A percentile compares a stretch with the other conserved stretches of the same genome.
phyloP scores from a whole-genome alignment of 2,797 vertebrate species.

The Trematomus bernacchii region DNA sequence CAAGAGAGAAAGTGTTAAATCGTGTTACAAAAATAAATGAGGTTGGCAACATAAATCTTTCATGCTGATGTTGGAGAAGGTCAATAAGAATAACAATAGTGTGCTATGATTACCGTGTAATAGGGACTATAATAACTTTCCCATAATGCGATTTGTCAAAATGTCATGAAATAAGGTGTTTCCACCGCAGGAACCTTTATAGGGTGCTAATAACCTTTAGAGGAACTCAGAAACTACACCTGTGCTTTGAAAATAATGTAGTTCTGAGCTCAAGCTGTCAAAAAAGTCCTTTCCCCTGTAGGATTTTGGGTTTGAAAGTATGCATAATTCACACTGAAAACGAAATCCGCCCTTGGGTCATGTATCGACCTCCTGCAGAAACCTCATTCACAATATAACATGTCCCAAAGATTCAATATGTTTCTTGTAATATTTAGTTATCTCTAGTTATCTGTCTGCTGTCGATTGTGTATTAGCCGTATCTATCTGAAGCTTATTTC shows the following conservation, averaged over 20 bases:
- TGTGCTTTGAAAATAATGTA: not conserved
- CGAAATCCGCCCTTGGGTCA: not conserved
- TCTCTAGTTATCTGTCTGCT: no score
- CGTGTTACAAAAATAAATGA: not conserved
- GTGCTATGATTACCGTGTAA: not conserved
- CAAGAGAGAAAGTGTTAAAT: not conserved
- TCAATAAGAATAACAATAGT: not conserved
- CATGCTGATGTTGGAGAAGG: not conserved
- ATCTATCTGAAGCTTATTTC: no score
- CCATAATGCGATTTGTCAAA: not conserved
- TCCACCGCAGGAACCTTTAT: not conserved
- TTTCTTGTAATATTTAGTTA: not conserved
- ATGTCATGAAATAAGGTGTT: not conserved
- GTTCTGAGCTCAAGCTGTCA: not conserved
- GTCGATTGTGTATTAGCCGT: no score
- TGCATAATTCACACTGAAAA: no score
- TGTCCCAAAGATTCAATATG: not conserved
- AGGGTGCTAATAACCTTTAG: not conserved
- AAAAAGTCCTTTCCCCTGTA: not conserved
- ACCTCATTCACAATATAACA: not conserved
- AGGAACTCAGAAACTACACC: not conserved
- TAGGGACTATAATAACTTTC: not conserved
- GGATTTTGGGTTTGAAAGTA: not conserved
- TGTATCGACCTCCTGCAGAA: not conserved
- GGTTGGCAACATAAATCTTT: slow-evolving; percentile 1